phyloP scores from a whole-genome alignment of 2,797 vertebrate species.

The Pseudochromis fuscus region DNA sequence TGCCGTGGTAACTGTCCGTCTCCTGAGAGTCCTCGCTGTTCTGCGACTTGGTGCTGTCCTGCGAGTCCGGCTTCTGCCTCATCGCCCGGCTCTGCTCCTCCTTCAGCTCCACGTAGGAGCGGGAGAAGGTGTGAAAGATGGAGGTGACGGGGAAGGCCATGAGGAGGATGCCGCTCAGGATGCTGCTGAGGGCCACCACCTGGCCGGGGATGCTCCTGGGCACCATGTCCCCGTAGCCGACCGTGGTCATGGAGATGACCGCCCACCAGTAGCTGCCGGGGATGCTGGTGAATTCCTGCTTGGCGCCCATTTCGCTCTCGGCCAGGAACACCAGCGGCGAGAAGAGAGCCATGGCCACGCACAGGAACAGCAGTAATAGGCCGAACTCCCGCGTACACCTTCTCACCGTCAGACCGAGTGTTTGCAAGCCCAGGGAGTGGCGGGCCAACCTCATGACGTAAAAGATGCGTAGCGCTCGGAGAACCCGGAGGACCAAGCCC shows the following conservation, averaged over 20 bases:
- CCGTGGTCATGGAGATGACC: slow-evolving; percentile 98
- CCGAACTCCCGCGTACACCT: slow-evolving; percentile 94
- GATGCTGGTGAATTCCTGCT: slow-evolving; percentile 96
- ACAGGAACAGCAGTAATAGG: slow-evolving; percentile 93
- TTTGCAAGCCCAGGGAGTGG: slow-evolving; percentile 94
- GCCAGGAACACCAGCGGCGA: slow-evolving; percentile 93
- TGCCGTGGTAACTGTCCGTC: slow-evolving; percentile 69
- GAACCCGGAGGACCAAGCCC: slow-evolving; percentile 92
- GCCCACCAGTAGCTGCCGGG: slow-evolving; percentile 99
- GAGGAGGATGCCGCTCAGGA: slow-evolving; percentile 96
- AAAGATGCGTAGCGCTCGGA: slow-evolving; percentile 93
- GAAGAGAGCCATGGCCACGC: slow-evolving; percentile 96
- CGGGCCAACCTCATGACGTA: slow-evolving; percentile 95
- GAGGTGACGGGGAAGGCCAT: slow-evolving; percentile 98
- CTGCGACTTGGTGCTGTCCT: slow-evolving; percentile 85
- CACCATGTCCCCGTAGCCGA: slow-evolving; percentile 98
- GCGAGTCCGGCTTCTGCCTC: slow-evolving; percentile 84
- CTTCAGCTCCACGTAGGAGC: slow-evolving; percentile 95
- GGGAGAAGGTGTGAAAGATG: slow-evolving; percentile 98
- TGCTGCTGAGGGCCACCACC: slow-evolving; percentile 96
- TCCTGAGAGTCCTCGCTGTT: slow-evolving; percentile 83
- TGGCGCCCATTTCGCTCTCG: slow-evolving; percentile 95
- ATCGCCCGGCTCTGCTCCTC: slow-evolving; percentile 89
- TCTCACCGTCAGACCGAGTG: slow-evolving; percentile 91
- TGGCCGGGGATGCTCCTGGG: slow-evolving; percentile 96